These are phyloP conservation scores for Falco peregrinus DNA, from an alignment of 2,797 vertebrate genomes.

Conservation along the genomic window DNA sequence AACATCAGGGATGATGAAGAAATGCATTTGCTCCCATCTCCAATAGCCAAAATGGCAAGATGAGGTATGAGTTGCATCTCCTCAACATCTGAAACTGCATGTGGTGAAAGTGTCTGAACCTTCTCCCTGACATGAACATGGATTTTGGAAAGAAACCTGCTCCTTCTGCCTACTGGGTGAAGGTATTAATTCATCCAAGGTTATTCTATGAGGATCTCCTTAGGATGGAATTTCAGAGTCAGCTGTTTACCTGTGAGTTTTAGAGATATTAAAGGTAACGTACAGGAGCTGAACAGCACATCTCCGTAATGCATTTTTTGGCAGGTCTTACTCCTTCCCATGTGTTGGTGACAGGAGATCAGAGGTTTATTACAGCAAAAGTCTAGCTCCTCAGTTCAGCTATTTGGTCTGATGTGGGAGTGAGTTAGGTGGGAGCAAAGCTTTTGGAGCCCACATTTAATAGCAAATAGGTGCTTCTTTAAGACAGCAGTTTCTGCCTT, in stretches of 20 bases:
- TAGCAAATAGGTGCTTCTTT: not conserved
- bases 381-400: not conserved
- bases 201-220: not conserved
- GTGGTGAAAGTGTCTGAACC: not conserved
- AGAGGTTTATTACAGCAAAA: not conserved
- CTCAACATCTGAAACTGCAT: not conserved
- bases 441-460: not conserved
- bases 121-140: not conserved
- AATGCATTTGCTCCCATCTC: not conserved
- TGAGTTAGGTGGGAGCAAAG: not conserved
- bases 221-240: not conserved
- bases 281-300: not conserved
- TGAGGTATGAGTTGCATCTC: not conserved
- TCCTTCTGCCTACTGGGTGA: not conserved
- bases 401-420: not conserved
- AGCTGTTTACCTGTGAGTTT: not conserved
- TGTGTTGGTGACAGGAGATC: not conserved
- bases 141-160: not conserved
- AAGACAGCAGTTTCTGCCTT: not conserved
- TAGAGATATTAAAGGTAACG: not conserved
- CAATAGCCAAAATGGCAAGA: not conserved
- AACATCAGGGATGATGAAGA: not conserved
- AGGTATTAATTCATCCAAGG: not conserved
- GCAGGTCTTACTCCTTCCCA: not conserved
- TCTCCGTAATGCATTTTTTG: not conserved